Evolutionary conservation across 23 tunicate genomes (phyloP), one percentile per base, ranked within the genome.

Genomic region (Ciona savignyi): DNA sequence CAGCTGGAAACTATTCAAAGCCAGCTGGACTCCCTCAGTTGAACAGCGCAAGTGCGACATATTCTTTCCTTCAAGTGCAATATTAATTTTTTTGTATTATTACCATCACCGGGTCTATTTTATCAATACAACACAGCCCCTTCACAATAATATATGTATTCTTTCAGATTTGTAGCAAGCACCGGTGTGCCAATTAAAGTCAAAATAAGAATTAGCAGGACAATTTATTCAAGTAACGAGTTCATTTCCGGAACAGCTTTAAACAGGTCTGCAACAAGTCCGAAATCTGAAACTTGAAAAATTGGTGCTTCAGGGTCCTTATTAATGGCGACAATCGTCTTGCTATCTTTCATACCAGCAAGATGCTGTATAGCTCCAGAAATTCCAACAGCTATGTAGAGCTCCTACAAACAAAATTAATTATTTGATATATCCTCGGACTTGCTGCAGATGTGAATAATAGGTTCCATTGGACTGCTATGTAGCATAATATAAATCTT

Each of bases 311-410:
- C 99, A 25, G 99, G 87, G 65, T 95, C 99, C 66, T 90, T 95
- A 67, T 95, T 95, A 9, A 95, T 95, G 19, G 99, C 99, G 9
- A 95, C 99, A 66, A 95, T 95, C 3, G 96, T 88, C 74, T 95
- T 95, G 85, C 92, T 83, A 68, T 95, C 99, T 70, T 95, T 95
- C 99, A 95, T 95, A 22, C 99, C 99, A 67, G 99, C 99, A 25
- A 95, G 64, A 77, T 95, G 99, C 42, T 91, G 97, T 71, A 91
- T 91, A 6, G 97, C 97, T 2, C 97, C 97, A 19, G 97, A 91
- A 30, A 91, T 91, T 11, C 97, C 97, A 33, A 91, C 97, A 51
- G 97, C 97, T 24, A 91, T 67, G 77, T 91, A 91, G 0, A 91
- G 79, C 48, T 91, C 96, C 84, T 85, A 69, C 6, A 56, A 67